Percentiles rank a stretch among this genome's conserved stretches.
These are phyloP conservation scores for Tautogolabrus adspersus DNA, from an alignment of 2,113 vertebrate species.

Conservation along the genomic window DNA sequence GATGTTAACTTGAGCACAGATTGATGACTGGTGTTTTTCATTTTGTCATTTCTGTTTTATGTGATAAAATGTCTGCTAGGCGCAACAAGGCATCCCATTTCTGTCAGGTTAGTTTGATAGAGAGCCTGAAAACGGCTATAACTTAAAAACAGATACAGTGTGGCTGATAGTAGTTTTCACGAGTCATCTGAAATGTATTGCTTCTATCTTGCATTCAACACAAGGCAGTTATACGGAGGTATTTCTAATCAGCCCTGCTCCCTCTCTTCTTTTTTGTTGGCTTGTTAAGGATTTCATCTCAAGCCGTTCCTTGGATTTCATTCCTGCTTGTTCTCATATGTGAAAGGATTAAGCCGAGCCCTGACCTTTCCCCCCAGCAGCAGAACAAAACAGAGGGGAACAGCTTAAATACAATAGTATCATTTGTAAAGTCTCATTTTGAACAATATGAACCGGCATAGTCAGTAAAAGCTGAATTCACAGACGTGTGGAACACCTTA, in stretches of 20 bases:
- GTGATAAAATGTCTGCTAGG: neutral
- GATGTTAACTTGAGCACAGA: neutral
- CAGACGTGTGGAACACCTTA: neutral
- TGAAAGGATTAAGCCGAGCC: conserved; percentile 56
- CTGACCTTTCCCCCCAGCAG: conserved; percentile 29
- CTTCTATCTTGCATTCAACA: conserved; percentile 18
- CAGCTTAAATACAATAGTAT: conserved; percentile 8
- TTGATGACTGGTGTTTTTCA: neutral
- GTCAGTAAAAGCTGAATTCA: neutral
- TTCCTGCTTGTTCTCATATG: conserved; percentile 46
- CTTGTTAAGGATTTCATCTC: conserved; percentile 18
- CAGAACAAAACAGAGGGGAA: conserved; percentile 29
- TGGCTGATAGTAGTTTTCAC: neutral
- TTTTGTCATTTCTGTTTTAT: no score
- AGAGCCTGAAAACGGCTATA: neutral
- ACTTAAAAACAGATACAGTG: neutral
- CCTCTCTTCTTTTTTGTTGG: neutral
- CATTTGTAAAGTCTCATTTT: conserved; percentile 13
- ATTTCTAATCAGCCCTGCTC: neutral
- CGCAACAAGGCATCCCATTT: no score
- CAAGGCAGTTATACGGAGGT: neutral
- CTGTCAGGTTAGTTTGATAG: no score
- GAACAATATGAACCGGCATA: neutral
- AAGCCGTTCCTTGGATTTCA: conserved; percentile 30
- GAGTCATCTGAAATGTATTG: neutral